Base-by-base conservation (phyloP, 2,888 invertebrate species). In the Lasioglossum pauxillum region DNA sequence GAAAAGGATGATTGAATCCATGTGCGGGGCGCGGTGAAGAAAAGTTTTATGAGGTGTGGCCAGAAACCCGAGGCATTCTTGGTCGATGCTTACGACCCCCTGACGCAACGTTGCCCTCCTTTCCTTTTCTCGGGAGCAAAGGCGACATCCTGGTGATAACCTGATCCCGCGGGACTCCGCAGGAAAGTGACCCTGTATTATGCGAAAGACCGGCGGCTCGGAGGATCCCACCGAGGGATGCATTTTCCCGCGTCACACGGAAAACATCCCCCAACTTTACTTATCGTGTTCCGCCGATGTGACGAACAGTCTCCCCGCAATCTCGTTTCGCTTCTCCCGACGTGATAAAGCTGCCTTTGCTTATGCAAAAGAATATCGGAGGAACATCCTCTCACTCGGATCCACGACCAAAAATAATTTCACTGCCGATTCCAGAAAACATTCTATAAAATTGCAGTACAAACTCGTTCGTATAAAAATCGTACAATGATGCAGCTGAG, bases 141-240 rank as follows among this genome's bases (percentile, higher is more conserved):
- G 80, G 88, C 84, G 79, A 80, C 73, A 80, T 80, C 75, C 67
- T 60, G 53, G 76, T 78, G 88, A 88, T 88, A 88, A 89, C 86
- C 19, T 46, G 88, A 64, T 86, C 88, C 86, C 86, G 53, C 71
- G 83, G 79, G 88, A 60, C 77, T n/a, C 69, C 49, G 57, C 23
- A 75, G 80, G 72, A 79, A 84, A 84, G 84, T 88, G 85, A 89
- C 84, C 88, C 80, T 77, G 84, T 73, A 84, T 86, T 89, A 88
- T 89, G 80, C 84, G 88, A 86, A 78, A 80, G 86, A 80, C 79
- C 78, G 74, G 73, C 72, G 75, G 76, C 86, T 75, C 69, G 67
- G 53, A 77, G 72, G 77, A 78, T 82, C 80, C 81, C 80, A 49
- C 71, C 75, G 79, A 75, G 69, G 73, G 79, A 23, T 72, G 71